A percentile compares a stretch with the other conserved stretches of the same genome.
These are phyloP conservation scores for Mobula birostris DNA, from an alignment of 2,113 vertebrate genomes.

Conservation along the genomic window DNA sequence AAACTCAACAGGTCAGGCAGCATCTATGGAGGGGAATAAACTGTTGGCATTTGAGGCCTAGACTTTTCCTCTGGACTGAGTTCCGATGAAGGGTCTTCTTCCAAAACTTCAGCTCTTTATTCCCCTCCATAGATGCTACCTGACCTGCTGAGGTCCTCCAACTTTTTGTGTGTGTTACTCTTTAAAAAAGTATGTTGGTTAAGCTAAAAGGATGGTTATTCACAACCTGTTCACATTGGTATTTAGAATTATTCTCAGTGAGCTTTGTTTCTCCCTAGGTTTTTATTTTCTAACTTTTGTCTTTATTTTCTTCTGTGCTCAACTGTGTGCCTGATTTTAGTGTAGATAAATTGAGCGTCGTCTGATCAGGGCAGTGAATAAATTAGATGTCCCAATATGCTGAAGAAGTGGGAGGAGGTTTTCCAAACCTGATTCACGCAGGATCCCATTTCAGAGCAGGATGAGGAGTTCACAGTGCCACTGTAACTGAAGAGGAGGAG, in stretches of 20 bases:
- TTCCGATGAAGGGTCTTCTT: too few species aligned
- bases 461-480: not conserved
- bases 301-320: not conserved
- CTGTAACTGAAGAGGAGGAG: not conserved
- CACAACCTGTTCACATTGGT: too few species aligned
- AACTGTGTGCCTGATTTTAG: not conserved
- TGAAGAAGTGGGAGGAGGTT: not conserved
- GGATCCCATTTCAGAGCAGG: not conserved
- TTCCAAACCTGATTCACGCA: not conserved
- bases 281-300: not conserved
- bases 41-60: too few species aligned
- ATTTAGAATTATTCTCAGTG: not conserved
- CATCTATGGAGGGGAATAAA: too few species aligned
- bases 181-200: too few species aligned
- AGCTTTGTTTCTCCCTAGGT: not conserved
- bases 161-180: too few species aligned
- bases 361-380: not conserved
- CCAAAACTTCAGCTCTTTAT: too few species aligned
- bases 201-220: not conserved
- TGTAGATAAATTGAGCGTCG: not conserved
- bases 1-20: too few species aligned
- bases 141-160: too few species aligned
- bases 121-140: too few species aligned
- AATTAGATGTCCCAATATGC: not conserved
- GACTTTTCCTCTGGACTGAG: too few species aligned